Conservation (phyloP, 2,797 vertebrate species). For the Chelon auratus region DNA sequence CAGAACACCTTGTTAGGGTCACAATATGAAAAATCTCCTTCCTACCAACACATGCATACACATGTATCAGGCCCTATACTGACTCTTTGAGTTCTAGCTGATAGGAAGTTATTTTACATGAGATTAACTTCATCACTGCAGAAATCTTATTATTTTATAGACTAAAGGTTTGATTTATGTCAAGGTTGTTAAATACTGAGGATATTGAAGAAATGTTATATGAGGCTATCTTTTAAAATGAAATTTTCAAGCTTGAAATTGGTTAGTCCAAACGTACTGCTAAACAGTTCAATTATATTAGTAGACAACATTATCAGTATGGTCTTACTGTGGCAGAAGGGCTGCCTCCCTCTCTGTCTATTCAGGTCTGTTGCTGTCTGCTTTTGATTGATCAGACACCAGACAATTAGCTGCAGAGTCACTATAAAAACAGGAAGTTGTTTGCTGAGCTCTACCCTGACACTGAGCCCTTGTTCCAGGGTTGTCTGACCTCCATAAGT, state of each 20-base stretch:
- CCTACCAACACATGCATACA: conserved; percentile 16
- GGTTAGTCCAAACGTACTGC: neutral
- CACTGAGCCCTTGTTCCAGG: no score
- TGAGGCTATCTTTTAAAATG: conserved; percentile 8
- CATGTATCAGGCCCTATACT: neutral
- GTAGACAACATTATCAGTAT: no score
- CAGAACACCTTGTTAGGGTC: conserved; percentile 61
- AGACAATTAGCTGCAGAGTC: no score
- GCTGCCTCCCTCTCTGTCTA: no score
- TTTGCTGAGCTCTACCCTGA: no score
- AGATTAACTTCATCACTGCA: conserved; percentile 33
- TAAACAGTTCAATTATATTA: neutral
- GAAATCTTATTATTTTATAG: conserved; percentile 29
- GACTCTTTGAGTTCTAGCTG: conserved; percentile 28
- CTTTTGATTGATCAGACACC: no score
- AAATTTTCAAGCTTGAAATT: conserved; percentile 11
- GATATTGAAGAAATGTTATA: neutral
- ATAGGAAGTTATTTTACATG: conserved; percentile 47
- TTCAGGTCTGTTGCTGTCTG: no score
- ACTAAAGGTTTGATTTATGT: conserved; percentile 4
- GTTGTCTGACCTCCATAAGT: no score
- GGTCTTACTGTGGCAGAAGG: no score
- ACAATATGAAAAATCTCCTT: conserved; percentile 47
- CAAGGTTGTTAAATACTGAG: conserved; percentile 16
- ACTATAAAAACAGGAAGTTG: no score